Evolutionary conservation across 2,797 vertebrate genomes (phyloP).

Genomic region (Urocyon cinereoargenteus): DNA sequence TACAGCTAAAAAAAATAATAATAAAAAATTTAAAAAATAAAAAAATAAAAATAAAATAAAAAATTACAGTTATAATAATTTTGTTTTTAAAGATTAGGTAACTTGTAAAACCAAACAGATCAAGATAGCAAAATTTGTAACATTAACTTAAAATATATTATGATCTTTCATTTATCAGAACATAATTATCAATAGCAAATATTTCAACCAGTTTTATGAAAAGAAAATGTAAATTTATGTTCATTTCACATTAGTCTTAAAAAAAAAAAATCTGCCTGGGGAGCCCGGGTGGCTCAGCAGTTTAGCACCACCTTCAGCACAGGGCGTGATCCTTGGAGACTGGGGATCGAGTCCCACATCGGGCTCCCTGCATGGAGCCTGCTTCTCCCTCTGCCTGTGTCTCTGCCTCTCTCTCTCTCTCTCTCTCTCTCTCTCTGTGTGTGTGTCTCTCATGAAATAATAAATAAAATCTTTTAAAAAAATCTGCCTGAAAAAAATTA

Average conservation of each 20-base stretch:
- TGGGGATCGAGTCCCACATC: too few relatives aligned
- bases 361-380: too few relatives aligned
- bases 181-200: not conserved
- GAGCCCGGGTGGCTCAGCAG: too few relatives aligned
- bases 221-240: constrained; percentile 48
- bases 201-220: not conserved
- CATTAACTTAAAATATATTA: constrained; percentile 24
- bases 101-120: constrained; percentile 16
- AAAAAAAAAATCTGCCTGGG: not conserved
- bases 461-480: not conserved
- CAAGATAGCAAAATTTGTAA: not conserved
- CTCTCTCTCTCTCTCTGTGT: too few relatives aligned
- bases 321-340: too few relatives aligned
- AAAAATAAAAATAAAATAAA: not conserved
- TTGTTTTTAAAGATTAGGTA: constrained; percentile 1
- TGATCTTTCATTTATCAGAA: constrained; percentile 36
- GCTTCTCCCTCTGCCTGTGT: too few relatives aligned
- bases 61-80: not conserved
- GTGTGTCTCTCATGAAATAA: too few relatives aligned
- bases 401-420: too few relatives aligned
- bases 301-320: too few relatives aligned
- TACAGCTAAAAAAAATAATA: not conserved
- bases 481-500: not conserved
- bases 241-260: not conserved
- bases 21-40: too few relatives aligned